phyloP scores from a whole-genome alignment of 2,113 vertebrate genomes.

The Pterophyllum scalare region DNA sequence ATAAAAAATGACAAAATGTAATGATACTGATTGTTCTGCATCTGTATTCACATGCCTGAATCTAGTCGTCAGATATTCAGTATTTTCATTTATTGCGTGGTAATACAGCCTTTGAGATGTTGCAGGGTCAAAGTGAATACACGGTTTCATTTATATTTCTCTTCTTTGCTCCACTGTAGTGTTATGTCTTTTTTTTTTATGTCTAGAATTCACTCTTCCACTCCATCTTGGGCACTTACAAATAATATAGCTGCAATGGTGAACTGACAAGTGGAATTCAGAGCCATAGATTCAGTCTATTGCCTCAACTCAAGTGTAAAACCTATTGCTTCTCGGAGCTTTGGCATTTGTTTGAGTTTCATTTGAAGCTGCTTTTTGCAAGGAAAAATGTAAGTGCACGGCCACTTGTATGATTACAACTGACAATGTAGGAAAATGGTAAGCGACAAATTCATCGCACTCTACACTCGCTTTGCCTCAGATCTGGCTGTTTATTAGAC shows the following conservation, averaged over 20 bases:
- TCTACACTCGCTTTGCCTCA: neutral
- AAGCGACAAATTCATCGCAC: neutral
- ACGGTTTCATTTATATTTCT: neutral
- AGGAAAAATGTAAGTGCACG: neutral
- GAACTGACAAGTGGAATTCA: neutral
- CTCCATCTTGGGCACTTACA: slow-evolving; percentile 10
- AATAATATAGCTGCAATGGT: slow-evolving; percentile 1
- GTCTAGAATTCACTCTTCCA: neutral
- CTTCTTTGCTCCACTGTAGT: neutral
- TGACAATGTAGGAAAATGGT: neutral
- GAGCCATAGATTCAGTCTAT: neutral
- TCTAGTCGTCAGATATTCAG: neutral
- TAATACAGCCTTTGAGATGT: neutral
- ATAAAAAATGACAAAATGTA: neutral
- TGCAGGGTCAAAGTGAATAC: neutral
- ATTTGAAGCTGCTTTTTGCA: neutral
- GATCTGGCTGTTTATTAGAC: neutral
- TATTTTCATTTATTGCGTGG: neutral
- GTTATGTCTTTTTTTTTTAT: neutral
- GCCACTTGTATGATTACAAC: neutral
- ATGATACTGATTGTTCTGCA: neutral
- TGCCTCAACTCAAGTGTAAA: slow-evolving; percentile 9
- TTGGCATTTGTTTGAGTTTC: neutral
- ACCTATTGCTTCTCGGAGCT: neutral
- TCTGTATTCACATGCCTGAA: neutral